phyloP scores from a whole-genome alignment of 2,888 invertebrate species.

The Drosophila borborema region DNA sequence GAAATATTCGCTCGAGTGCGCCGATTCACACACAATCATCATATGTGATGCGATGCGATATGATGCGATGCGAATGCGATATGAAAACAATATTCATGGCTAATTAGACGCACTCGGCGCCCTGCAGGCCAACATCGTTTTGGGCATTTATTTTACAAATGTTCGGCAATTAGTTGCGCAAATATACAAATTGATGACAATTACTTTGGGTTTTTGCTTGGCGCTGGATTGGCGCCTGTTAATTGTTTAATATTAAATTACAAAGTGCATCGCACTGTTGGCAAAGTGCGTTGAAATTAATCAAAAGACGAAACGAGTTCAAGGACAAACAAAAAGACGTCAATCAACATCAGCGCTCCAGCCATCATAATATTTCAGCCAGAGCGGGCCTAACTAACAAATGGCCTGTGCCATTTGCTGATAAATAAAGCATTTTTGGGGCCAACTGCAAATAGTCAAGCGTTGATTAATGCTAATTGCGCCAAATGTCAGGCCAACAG shows the following conservation, averaged over 20 bases:
- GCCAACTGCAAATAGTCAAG: constrained; percentile 37
- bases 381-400: constrained; percentile 29
- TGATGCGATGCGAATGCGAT: not conserved
- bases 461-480: constrained; percentile 80
- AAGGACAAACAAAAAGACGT: constrained; percentile 64
- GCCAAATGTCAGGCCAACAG: constrained; percentile 63
- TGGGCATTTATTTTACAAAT: constrained; percentile 23
- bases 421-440: constrained; percentile 55
- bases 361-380: constrained; percentile 50
- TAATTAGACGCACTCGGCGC: constrained; percentile 38
- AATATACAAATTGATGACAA: constrained; percentile 62
- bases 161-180: constrained; percentile 36
- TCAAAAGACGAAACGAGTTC: constrained; percentile 71
- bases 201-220: constrained; percentile 19
- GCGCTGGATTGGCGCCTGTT: constrained; percentile 33
- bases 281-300: constrained; percentile 59
- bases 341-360: constrained; percentile 45
- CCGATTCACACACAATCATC: constrained; percentile 1
- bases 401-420: constrained; percentile 54
- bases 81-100: constrained; percentile 44
- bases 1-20: constrained; percentile 27
- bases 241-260: constrained; percentile 55
- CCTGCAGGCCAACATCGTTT: constrained; percentile 5
- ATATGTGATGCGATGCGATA: constrained; percentile 3
- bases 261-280: constrained; percentile 46